Conservation (phyloP, 2,113 vertebrate species). For the Oriolus oriolus region DNA sequence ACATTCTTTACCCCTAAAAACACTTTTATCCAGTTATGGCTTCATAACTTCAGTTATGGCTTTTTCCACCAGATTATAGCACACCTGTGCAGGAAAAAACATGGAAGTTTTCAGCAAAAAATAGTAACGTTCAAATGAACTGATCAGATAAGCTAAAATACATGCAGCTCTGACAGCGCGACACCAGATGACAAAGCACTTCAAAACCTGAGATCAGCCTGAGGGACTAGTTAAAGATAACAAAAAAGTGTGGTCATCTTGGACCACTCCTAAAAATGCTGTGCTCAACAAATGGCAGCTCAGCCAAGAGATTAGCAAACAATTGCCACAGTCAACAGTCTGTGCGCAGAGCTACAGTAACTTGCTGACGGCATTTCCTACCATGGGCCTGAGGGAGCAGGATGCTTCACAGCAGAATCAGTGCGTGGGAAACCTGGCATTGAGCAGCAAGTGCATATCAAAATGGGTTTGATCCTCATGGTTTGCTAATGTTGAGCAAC, state of each 20-base stretch:
- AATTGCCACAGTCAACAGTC: slow-evolving; percentile 1
- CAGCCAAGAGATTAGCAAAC: slow-evolving; percentile 27
- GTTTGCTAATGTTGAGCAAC: background rate
- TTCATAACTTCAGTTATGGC: background rate
- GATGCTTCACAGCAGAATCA: background rate
- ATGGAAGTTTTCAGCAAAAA: background rate
- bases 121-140: background rate
- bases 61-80: background rate
- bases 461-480: background rate
- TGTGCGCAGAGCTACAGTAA: background rate
- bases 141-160: background rate
- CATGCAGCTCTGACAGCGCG: background rate
- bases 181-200: background rate
- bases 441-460: background rate
- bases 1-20: background rate
- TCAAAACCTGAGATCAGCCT: background rate
- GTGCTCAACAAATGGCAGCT: background rate
- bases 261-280: slow-evolving; percentile 12
- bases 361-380: background rate
- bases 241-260: background rate
- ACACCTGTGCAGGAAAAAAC: background rate
- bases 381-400: background rate
- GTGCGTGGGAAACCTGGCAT: background rate
- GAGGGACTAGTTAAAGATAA: background rate
- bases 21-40: background rate